These are phyloP conservation scores for Coregonus suidteri DNA, from an alignment of 2,797 vertebrate genomes.

Conservation along the genomic window DNA sequence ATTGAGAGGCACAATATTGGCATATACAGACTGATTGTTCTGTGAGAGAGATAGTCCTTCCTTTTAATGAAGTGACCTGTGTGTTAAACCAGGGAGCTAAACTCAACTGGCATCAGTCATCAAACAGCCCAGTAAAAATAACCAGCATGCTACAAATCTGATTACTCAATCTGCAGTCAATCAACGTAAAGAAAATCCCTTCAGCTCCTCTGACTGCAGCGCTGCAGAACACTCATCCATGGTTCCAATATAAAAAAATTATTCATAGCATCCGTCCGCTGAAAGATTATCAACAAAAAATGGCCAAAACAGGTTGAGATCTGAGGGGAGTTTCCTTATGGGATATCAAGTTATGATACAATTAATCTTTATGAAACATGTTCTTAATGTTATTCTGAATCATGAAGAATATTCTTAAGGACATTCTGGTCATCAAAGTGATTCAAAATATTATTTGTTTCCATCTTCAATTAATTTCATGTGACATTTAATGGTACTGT, in stretches of 20 bases:
- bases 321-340: not conserved
- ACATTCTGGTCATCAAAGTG: not conserved
- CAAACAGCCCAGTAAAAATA: slow-evolving; percentile 38
- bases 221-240: slow-evolving; percentile 45
- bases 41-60: slow-evolving; percentile 26
- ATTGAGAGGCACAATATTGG: slow-evolving; percentile 52
- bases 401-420: not conserved
- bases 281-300: slow-evolving; percentile 24
- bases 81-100: slow-evolving; percentile 29
- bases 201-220: slow-evolving; percentile 51
- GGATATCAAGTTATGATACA: not conserved
- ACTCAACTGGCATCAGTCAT: slow-evolving; percentile 39
- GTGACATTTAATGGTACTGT: not conserved
- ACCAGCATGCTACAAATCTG: slow-evolving; percentile 48
- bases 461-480: not conserved
- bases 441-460: not conserved
- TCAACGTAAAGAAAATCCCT: slow-evolving; percentile 51
- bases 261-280: slow-evolving; percentile 16
- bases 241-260: slow-evolving; percentile 37
- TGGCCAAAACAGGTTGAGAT: not conserved
- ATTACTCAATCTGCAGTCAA: slow-evolving; percentile 53
- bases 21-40: slow-evolving; percentile 60
- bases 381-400: not conserved
- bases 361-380: not conserved
- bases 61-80: slow-evolving; percentile 58